phyloP scores from a whole-genome alignment of 2,888 invertebrate genomes.

The Apamea anceps region DNA sequence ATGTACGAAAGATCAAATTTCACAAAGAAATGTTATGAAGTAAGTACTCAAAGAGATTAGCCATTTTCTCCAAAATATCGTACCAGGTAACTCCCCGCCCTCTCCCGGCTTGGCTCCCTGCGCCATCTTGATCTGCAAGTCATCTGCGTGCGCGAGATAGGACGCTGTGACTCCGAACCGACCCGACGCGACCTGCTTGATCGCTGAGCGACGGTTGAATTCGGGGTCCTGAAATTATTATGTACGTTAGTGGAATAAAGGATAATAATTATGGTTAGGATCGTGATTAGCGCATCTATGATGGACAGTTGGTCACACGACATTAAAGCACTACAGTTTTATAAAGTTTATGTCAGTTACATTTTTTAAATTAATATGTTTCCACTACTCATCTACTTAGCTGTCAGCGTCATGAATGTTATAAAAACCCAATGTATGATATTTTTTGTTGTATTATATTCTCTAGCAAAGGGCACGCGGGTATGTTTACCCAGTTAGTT shows the following conservation, averaged over 20 bases:
- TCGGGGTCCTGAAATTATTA: constrained; percentile 91
- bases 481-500: not conserved
- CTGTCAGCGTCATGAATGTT: not conserved
- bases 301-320: not conserved
- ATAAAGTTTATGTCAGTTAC: too few relatives aligned
- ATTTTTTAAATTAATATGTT: not conserved
- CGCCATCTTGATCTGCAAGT: constrained; percentile 99
- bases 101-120: constrained; percentile 99
- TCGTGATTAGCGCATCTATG: not conserved
- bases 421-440: too few relatives aligned
- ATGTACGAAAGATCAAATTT: not conserved
- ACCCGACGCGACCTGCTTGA: constrained; percentile 99
- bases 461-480: not conserved
- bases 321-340: not conserved
- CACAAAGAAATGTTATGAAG: not conserved
- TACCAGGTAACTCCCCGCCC: constrained; percentile 98
- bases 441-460: not conserved
- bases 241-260: not conserved
- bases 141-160: constrained; percentile 99
- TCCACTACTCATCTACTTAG: too few relatives aligned
- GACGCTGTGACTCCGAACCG: constrained; percentile 99
- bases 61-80: not conserved
- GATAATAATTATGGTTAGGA: not conserved
- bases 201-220: constrained; percentile 96
- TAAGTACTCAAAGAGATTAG: not conserved